Base-by-base conservation (phyloP, 2,797 vertebrate genomes). In the Chloroceryle inda region DNA sequence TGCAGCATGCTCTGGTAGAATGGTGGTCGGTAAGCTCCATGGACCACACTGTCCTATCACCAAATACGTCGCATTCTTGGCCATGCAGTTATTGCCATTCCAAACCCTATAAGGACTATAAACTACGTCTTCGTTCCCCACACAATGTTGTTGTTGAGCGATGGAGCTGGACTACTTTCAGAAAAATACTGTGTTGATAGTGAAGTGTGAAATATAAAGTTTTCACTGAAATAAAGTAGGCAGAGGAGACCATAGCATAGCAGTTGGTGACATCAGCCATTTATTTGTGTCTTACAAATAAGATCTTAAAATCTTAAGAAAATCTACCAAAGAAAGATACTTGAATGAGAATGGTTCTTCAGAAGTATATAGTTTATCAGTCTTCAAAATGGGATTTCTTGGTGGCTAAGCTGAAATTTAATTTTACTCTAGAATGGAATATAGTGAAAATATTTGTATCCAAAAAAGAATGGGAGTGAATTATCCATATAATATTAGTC, bases 11-110 rank as follows among this genome's bases (percentile, higher is more conserved):
- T 67, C 20, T 61, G 5, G 35, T 72, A 50, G 27, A 27, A 33
- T 68, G 31, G 31, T 40, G 15, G 0, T 11, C 38, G n/a, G 13
- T 37, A 58, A 45, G 23, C 4, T 5, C 40, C 6, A 3, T 31
- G 37, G n/a, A 42, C 38, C 37, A 37, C 20, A 7, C 5, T 1
- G 0, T 78, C 17, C 2, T 68, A 22, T 50, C 0, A 0, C 26
- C 38, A 44, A 2, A 66, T 21, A 29, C 0, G 0, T 8, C 4
- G 27, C 50, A 40, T 58, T 71, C 37, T 69, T 85, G 55, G 27
- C 63, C 20, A 5, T 2, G 4, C 17, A 2, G 9, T 55, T 71
- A 45, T 35, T 83, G 37, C 31, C 23, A 17, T 75, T 90, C n/a
- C 73, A 58, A 74, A 58, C 27, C 18, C 27, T 75, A 52, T 40